These are phyloP conservation scores for Carassius gibelio DNA, from an alignment of 2,113 vertebrate species.

Conservation along the genomic window DNA sequence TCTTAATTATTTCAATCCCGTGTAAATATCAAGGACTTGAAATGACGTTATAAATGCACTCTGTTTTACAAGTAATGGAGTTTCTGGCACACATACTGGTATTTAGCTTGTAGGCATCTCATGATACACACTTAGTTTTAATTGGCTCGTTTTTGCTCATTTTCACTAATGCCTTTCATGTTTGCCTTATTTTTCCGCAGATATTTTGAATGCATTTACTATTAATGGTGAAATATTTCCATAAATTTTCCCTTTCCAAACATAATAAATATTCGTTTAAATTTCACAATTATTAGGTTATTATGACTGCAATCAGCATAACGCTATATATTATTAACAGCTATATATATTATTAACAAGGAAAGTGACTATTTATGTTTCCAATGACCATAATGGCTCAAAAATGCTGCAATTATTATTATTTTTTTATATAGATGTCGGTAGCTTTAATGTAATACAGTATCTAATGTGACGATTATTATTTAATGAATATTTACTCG, in stretches of 20 bases:
- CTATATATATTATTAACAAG: slow-evolving; percentile 65
- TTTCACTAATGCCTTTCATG: slow-evolving; percentile 74
- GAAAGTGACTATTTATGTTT: slow-evolving; percentile 65
- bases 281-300: slow-evolving; percentile 65
- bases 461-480: slow-evolving; percentile 49
- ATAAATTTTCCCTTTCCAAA: slow-evolving; percentile 73
- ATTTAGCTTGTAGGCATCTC: slow-evolving; percentile 70
- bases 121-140: slow-evolving; percentile 67
- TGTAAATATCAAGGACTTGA: background rate
- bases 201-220: slow-evolving; percentile 67
- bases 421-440: background rate
- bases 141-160: slow-evolving; percentile 65
- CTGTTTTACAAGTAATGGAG: slow-evolving; percentile 35
- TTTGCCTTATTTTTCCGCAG: slow-evolving; percentile 67
- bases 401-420: slow-evolving; percentile 15
- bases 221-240: slow-evolving; percentile 76
- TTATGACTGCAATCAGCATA: slow-evolving; percentile 69
- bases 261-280: slow-evolving; percentile 74
- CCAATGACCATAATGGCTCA: slow-evolving; percentile 65
- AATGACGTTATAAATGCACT: slow-evolving; percentile 11
- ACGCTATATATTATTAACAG: slow-evolving; percentile 73
- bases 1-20: background rate
- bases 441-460: slow-evolving; percentile 2
- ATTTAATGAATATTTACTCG: slow-evolving; percentile 43
- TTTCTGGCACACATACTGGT: slow-evolving; percentile 51